Evolutionary conservation across 2,888 invertebrate genomes (phyloP), one percentile per base, ranked within the genome.

Genomic region (Andrena hattorfiana): DNA sequence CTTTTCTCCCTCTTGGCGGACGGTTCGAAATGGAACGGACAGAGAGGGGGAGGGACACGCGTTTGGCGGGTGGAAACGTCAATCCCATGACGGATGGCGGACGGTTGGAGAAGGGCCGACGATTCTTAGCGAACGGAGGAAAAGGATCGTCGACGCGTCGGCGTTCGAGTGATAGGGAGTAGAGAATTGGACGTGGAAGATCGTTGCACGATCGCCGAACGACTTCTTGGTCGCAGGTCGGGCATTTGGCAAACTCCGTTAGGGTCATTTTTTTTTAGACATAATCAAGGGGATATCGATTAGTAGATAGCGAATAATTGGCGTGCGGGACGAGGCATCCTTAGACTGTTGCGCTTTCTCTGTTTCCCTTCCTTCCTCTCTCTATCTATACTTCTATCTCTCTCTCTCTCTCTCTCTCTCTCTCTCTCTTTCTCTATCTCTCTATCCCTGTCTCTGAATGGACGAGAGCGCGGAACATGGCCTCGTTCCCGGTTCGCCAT

Each of bases 51-150:
- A 59, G 67, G 68, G 13, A 4, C 63, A 51, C 70, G 77, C 64
- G 74, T 70, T 67, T 73, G 28, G 49, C 56, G 70, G 68, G 64
- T 59, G 84, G 67, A 84, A 13, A 68, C 84, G 86, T 89, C 87
- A 84, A 85, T 91, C 89, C 89, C 87, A 91, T 91, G 91, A 91
- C 89, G 89, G 87, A 91, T 90, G 85, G 84, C 90, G 82, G 84
- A 68, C 81, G 80, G 77, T 80, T 85, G 56, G 42, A 42, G 59
- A 81, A 72, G 74, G 68, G 30, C 69, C 72, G 82, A 86, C 77
- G 60, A 26, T 51, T 35, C 54, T 59, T 49, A 8, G n/a, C 13
- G 42, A 35, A 59, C 20, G 13, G 32, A n/a, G 30, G 23, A 32
- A 32, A 26, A 51, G 49, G 66, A 32, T 59, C 54, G 20, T n/a